These are phyloP conservation scores for Pomatorhinus ruficollis DNA, from an alignment of 2,113 vertebrate species.

Conservation along the genomic window DNA sequence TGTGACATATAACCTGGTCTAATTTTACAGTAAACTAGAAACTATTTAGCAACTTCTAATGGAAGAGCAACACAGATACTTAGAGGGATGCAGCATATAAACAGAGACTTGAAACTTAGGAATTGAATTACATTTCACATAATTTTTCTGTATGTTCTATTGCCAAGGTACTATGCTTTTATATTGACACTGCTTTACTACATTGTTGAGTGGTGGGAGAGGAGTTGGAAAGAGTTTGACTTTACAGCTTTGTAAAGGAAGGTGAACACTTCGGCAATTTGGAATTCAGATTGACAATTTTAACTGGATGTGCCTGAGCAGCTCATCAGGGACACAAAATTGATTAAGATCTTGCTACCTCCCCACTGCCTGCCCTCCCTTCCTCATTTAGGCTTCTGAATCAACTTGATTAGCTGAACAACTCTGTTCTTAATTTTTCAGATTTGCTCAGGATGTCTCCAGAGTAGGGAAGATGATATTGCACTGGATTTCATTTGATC, in stretches of 20 bases:
- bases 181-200: neutral
- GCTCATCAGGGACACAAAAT: neutral
- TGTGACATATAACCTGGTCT: neutral
- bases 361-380: neutral
- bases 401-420: constrained; percentile 1
- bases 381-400: neutral
- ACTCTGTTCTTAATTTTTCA: neutral
- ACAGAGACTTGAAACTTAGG: neutral
- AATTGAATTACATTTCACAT: neutral
- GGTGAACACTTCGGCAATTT: neutral
- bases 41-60: neutral
- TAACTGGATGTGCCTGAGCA: neutral
- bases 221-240: neutral
- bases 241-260: neutral
- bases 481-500: neutral
- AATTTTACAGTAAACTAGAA: neutral
- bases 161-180: neutral
- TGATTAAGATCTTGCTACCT: neutral
- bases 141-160: neutral
- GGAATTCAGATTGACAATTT: constrained; percentile 22
- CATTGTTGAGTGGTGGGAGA: neutral
- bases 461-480: neutral
- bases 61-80: neutral
- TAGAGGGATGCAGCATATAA: neutral
- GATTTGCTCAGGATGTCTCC: constrained; percentile 13